phyloP scores from a whole-genome alignment of 2,888 invertebrate species.

The Lithosia quadra region DNA sequence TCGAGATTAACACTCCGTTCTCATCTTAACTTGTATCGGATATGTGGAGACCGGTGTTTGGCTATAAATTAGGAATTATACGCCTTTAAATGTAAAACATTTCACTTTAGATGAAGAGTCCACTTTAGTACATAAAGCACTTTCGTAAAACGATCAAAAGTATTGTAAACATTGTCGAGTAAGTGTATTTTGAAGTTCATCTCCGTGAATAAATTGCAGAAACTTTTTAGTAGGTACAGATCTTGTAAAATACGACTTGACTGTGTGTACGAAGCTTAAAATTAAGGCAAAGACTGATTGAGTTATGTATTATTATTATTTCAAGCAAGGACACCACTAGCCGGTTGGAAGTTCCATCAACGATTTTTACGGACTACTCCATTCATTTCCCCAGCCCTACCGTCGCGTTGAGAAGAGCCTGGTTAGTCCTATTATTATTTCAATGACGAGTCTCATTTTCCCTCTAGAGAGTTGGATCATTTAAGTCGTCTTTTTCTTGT shows the following conservation, averaged over 20 bases:
- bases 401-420: too few relatives aligned
- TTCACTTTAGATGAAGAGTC: conserved; percentile 56
- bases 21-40: conserved; percentile 60
- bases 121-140: conserved; percentile 53
- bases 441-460: too few relatives aligned
- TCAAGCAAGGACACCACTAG: too few relatives aligned
- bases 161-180: conserved; percentile 32
- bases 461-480: too few relatives aligned
- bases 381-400: too few relatives aligned
- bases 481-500: too few relatives aligned
- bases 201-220: conserved; percentile 23
- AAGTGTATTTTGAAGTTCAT: conserved; percentile 17
- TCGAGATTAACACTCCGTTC: conserved; percentile 68
- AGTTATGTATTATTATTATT: too few relatives aligned
- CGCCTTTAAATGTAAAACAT: conserved; percentile 69
- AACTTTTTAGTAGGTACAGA: conserved; percentile 6
- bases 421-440: too few relatives aligned
- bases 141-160: conserved; percentile 51
- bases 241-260: background rate
- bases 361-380: too few relatives aligned
- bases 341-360: too few relatives aligned
- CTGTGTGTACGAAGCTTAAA: background rate
- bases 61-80: conserved; percentile 75
- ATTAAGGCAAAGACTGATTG: background rate
- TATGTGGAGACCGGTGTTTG: conserved; percentile 62